A percentile compares a stretch with the other conserved stretches of the same genome.
These are phyloP conservation scores for Bombylius discolor DNA, from an alignment of 2,888 invertebrate species.

Conservation along the genomic window DNA sequence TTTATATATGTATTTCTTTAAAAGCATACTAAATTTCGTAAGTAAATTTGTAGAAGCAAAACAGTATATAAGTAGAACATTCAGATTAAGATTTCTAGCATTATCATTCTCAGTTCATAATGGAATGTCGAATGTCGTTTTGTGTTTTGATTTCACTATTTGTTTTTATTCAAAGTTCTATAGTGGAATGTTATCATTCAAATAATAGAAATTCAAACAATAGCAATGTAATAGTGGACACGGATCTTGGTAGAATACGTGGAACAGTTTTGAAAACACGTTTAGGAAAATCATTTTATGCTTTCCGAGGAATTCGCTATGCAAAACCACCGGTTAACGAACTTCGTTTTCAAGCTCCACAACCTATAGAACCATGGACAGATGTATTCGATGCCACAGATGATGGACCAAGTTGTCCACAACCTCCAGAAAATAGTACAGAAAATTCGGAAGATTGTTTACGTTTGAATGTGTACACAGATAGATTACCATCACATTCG, in stretches of 20 bases:
- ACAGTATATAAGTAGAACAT: no score
- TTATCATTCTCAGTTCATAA: no score
- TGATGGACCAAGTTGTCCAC: constrained; percentile 47
- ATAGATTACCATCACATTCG: constrained; percentile 21
- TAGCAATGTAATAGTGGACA: not conserved
- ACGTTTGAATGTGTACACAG: constrained; percentile 43
- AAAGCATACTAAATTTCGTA: no score
- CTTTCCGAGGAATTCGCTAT: constrained; percentile 27
- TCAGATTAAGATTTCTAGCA: no score
- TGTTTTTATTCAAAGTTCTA: no score
- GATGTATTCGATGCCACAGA: constrained; percentile 42
- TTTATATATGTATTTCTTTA: no score
- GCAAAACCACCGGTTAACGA: constrained; percentile 36
- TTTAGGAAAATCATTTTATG: constrained; percentile 19
- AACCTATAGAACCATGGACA: constrained; percentile 39
- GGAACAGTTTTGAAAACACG: constrained; percentile 9
- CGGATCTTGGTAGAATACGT: not conserved
- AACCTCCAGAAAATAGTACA: constrained; percentile 16
- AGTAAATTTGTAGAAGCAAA: no score
- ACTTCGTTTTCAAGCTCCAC: constrained; percentile 33
- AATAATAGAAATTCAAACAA: no score
- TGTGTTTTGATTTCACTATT: no score
- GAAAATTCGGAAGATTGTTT: constrained; percentile 44
- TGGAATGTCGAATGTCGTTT: no score
- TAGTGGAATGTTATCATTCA: no score